Percentiles rank a stretch among this genome's conserved stretches.
These are phyloP conservation scores for Ladona fulva DNA, from an alignment of 1,140 invertebrate species.

Conservation along the genomic window DNA sequence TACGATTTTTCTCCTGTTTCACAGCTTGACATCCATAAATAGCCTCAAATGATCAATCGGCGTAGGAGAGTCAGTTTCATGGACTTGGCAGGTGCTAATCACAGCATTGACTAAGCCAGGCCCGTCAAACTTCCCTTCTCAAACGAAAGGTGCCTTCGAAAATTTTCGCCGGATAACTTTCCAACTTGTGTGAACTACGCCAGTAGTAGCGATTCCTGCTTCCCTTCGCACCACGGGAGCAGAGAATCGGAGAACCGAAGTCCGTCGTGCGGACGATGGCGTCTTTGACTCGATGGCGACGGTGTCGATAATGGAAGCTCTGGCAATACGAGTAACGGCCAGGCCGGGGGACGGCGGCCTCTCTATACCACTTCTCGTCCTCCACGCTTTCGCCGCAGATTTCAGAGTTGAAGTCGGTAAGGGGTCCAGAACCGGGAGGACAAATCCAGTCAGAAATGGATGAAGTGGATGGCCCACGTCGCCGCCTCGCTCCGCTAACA, in stretches of 20 bases:
- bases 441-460: not conserved
- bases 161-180: not conserved
- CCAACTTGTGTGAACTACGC: not conserved
- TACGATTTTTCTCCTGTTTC: not conserved
- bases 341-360: not conserved
- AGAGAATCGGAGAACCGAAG: not conserved
- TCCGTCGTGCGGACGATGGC: not conserved
- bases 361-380: not conserved
- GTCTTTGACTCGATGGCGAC: not conserved
- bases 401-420: not conserved
- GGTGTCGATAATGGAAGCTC: not conserved
- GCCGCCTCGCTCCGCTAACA: not conserved
- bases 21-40: not conserved
- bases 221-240: not conserved
- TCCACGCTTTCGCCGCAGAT: constrained; percentile 6
- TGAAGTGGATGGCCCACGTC: not conserved
- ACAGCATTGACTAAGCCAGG: not conserved
- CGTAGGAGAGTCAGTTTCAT: not conserved
- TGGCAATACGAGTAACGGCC: not conserved
- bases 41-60: not conserved
- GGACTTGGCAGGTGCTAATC: not conserved
- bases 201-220: not conserved
- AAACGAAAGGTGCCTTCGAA: not conserved
- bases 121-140: not conserved
- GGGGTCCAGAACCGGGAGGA: not conserved